Conservation (phyloP, 2,888 invertebrate species). For the Coelinius sp. region DNA sequence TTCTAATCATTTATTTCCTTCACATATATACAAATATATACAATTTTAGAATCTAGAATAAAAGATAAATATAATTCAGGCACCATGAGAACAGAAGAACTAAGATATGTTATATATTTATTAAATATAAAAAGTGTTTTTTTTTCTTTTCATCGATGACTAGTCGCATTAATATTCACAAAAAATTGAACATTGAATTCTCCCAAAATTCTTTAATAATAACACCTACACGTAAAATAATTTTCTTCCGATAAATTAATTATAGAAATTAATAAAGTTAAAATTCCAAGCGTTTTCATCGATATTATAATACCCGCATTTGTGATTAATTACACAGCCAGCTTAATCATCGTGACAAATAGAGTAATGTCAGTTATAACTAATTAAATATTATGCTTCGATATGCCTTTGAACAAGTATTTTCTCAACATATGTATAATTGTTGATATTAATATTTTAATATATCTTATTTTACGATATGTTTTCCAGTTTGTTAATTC, state of each 20-base stretch:
- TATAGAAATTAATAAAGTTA: neutral
- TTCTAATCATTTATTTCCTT: conserved; percentile 31
- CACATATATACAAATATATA: conserved; percentile 42
- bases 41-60: conserved; percentile 21
- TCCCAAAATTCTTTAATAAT: neutral
- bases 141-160: neutral
- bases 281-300: neutral
- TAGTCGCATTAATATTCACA: neutral
- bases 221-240: neutral
- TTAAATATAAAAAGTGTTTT: neutral
- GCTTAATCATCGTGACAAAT: neutral
- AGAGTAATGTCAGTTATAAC: neutral
- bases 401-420: conserved; percentile 1
- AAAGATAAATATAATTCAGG: conserved; percentile 10
- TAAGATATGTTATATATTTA: conserved; percentile 4
- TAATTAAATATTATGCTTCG: conserved; percentile 9
- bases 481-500: conserved; percentile 25
- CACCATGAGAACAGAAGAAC: conserved; percentile 4
- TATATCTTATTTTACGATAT: conserved; percentile 37
- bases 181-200: neutral
- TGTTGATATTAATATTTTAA: neutral
- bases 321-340: conserved; percentile 27
- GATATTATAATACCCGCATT: conserved; percentile 18
- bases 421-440: conserved; percentile 3
- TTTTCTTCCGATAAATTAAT: neutral